Evolutionary conservation across 2,113 vertebrate genomes (phyloP).

Genomic region (Thomomys bottae): DNA sequence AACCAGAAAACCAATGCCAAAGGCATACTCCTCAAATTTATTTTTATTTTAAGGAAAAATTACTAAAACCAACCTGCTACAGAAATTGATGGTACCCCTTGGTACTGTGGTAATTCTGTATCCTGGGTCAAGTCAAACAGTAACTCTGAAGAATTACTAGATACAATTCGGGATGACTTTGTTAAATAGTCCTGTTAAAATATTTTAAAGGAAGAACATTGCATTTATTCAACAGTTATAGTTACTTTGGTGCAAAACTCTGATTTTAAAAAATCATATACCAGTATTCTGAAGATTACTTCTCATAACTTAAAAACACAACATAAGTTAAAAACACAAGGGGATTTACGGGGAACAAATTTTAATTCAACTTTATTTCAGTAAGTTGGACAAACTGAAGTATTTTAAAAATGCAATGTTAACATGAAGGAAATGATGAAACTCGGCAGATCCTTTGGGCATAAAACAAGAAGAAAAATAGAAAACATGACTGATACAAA

Average conservation of each 20-base stretch:
- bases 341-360: not conserved
- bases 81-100: constrained; percentile 88
- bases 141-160: constrained; percentile 89
- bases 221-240: constrained; percentile 55
- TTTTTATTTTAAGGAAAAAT: constrained; percentile 67
- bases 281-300: constrained; percentile 17
- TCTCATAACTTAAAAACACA: constrained; percentile 39
- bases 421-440: constrained; percentile 34
- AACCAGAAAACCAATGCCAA: constrained; percentile 43
- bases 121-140: constrained; percentile 87
- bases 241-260: constrained; percentile 68
- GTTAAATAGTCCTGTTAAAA: constrained; percentile 91
- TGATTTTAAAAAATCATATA: constrained; percentile 54
- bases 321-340: constrained; percentile 44
- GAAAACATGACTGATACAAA: not conserved
- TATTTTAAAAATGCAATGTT: constrained; percentile 35
- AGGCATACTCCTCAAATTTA: constrained; percentile 43
- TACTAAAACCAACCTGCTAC: constrained; percentile 89
- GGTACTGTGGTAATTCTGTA: constrained; percentile 89
- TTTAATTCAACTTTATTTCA: not conserved
- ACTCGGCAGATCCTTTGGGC: not conserved
- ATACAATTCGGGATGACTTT: constrained; percentile 86
- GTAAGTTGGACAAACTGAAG: not conserved
- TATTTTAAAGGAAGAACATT: constrained; percentile 80
- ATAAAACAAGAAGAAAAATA: not conserved